Evolutionary conservation across 2,113 vertebrate species (phyloP), one percentile per base, ranked within the genome.

Genomic region (Neoarius graeffei): DNA sequence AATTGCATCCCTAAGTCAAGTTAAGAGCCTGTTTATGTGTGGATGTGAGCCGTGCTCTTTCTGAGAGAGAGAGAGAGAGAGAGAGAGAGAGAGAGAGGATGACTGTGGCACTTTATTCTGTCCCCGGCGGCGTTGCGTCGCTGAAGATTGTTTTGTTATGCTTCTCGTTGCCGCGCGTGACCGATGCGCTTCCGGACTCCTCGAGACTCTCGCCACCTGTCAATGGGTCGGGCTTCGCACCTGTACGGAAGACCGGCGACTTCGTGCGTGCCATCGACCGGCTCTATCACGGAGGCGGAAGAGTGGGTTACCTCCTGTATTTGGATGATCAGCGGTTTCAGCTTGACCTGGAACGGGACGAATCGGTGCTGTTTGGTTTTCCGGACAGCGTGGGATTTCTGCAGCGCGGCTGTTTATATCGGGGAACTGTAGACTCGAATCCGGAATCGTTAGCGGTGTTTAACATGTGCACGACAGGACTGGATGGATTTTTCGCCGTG

Each of bases 401-500:
- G 27, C 85, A 4, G 89, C 89, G 86, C 80, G 89, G 19, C 15
- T 99, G 98, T 93, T 95, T 91, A 86, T 98, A 98, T 93, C 95
- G 98, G 52, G 98, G 98, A 60, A 97, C 96, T 0, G 98, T 99
- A 92, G 95, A 99, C 92, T 95, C 96, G 89, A 96, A 95, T 86
- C 92, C 96, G 15, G 96, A 97, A 80, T 99, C 98, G 7, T 93
- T 98, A 90, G 98, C 98, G 0, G 95, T 97, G 27, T 97, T 99
- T 86, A 94, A 95, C 91, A 95, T 98, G 7, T 99, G 98, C 88
- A 95, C 96, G 11, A 97, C 96, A 4, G 97, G 96, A 48, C 94
- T 99, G 27, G 94, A 96, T 73, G 98, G 98, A 73, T 98, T 97
- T 93, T 99, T 99, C 89, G 98, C 98, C 0, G 93, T 98, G 83